Conservation (phyloP, 2,888 invertebrate species). For the Cephonodes hylas region DNA sequence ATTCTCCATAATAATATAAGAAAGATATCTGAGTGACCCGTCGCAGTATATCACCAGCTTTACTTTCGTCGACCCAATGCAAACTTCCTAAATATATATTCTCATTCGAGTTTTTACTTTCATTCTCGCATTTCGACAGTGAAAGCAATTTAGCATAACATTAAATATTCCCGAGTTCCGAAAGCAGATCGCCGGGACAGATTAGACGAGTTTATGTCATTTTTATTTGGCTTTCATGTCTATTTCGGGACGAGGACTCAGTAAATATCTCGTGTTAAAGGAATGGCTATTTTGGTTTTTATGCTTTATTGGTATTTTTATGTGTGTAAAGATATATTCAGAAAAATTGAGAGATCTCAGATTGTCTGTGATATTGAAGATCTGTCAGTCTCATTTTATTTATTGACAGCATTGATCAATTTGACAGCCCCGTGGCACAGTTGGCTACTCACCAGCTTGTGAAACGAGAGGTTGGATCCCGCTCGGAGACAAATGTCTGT, state of each 20-base stretch:
- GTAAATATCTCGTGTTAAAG: not conserved
- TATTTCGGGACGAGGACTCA: not conserved
- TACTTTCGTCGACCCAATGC: not conserved
- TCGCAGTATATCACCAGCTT: not conserved
- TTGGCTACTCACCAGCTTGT: no score
- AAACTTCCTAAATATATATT: not conserved
- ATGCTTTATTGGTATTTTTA: not conserved
- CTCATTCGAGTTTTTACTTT: slow-evolving; percentile 15
- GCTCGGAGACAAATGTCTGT: no score
- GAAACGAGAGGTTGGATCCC: no score
- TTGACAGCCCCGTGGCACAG: no score
- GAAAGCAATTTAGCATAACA: slow-evolving; percentile 20
- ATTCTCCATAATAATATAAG: no score
- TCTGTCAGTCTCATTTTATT: no score
- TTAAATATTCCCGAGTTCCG: slow-evolving; percentile 19
- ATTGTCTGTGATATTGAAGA: not conserved
- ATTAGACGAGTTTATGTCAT: slow-evolving; percentile 7
- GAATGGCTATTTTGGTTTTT: not conserved
- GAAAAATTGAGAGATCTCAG: not conserved
- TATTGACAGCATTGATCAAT: no score
- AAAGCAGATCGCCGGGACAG: slow-evolving; percentile 3
- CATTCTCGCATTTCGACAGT: slow-evolving; percentile 12
- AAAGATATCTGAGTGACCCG: no score
- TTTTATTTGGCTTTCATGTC: not conserved
- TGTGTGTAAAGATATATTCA: not conserved